Evolutionary conservation across 2,888 invertebrate genomes (phyloP), one percentile per base, ranked within the genome.

Genomic region (Osedax frankpressi): DNA sequence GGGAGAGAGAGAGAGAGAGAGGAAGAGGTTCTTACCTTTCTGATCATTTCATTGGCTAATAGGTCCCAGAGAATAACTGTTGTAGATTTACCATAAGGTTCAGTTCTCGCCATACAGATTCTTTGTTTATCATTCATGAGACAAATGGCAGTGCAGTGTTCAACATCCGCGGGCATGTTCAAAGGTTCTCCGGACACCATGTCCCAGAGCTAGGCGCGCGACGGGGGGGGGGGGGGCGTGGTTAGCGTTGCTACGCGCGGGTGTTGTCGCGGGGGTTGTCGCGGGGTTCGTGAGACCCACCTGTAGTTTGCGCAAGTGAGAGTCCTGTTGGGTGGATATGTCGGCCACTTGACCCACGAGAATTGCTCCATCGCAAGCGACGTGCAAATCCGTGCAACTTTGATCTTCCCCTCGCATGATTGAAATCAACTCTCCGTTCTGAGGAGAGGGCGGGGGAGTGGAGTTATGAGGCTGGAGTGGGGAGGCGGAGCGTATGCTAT

Each of bases 171-270:
- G 1, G 80, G 80, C 82, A 84, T 84, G 62, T 80, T 81, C 73
- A 84, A 76, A 25, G 83, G 83, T 63, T 77, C 78, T 2, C 84
- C 84, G 11, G 81, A 80, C 30, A 76, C 78, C 76, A 83, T 83
- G 78, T 84, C 84, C 84, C 84, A 84, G 67, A 83, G 81, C 84
- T 84, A 83, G 82, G 28, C 81, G 81, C 65, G 79, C 80, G 19
- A 83, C 83, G 75, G 80, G 81, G 77, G 81, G 81, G 76, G 83
- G 82, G 6, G 82, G 81, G 29, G 6, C 11, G 19, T 44, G 44
- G 44, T 44, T 6, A 19, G 44, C 6, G 44, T 6, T 11, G 44
- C 19, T 44, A 44, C 19, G 19, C 11, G 44, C 19, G 44, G 6
- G 44, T 44, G 44, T 44, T 44, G 19, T 44, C 6, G 19, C 44